A percentile compares a stretch with the other conserved stretches of the same genome.
phyloP scores from a whole-genome alignment of 2,888 invertebrate species.

The Drosophila conformis region DNA sequence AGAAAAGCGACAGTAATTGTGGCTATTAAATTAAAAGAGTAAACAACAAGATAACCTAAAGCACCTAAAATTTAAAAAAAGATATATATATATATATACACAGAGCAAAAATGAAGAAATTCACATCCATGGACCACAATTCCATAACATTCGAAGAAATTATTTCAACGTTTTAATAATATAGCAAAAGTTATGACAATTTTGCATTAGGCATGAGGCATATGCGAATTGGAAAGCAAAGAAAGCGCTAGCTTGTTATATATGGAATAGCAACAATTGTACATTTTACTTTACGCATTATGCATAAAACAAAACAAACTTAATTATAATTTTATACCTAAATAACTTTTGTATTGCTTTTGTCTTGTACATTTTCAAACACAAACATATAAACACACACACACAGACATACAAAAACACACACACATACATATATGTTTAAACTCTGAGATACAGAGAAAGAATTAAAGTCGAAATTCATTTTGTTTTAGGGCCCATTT shows the following conservation, averaged over 20 bases:
- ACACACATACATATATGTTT: slow-evolving; percentile 34
- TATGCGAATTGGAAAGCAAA: slow-evolving; percentile 54
- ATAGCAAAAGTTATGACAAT: slow-evolving; percentile 71
- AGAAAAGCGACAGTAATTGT: slow-evolving; percentile 60
- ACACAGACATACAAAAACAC: slow-evolving; percentile 20
- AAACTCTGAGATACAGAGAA: slow-evolving; percentile 39
- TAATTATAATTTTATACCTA: slow-evolving; percentile 72
- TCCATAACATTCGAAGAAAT: slow-evolving; percentile 10
- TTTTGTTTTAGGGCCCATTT: slow-evolving; percentile 42
- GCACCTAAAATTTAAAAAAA: slow-evolving; percentile 32
- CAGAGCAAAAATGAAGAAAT: background rate
- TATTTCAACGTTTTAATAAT: slow-evolving; percentile 24
- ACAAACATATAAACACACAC: slow-evolving; percentile 47
- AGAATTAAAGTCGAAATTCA: slow-evolving; percentile 36
- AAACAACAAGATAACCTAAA: slow-evolving; percentile 5
- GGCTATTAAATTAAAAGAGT: slow-evolving; percentile 38
- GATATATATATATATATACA: background rate
- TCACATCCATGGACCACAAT: slow-evolving; percentile 17
- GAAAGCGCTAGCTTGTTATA: slow-evolving; percentile 75
- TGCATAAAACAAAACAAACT: slow-evolving; percentile 44
- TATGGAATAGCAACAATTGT: slow-evolving; percentile 76
- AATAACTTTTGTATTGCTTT: slow-evolving; percentile 61
- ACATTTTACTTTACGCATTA: slow-evolving; percentile 70
- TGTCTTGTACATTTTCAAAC: slow-evolving; percentile 77
- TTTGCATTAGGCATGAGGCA: slow-evolving; percentile 63